phyloP scores from a whole-genome alignment of 2,797 vertebrate species.

The Bradypus variegatus region DNA sequence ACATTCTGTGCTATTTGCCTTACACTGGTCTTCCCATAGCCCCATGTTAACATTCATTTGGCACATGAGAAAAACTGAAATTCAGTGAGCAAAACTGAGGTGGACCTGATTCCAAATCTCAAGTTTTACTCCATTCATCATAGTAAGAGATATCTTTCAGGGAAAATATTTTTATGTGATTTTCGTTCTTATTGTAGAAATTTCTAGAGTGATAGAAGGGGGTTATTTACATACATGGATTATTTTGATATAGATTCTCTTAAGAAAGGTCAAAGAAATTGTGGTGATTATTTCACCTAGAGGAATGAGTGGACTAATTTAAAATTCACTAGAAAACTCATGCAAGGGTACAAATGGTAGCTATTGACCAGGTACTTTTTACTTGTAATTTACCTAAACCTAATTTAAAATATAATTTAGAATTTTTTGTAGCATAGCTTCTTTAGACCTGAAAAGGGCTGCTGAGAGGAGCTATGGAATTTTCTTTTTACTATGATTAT shows the following conservation, averaged over 20 bases:
- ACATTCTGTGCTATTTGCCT: background rate
- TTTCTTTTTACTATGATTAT: background rate
- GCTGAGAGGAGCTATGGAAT: background rate
- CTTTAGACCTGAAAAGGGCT: background rate
- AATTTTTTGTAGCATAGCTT: background rate
- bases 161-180: background rate
- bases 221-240: background rate
- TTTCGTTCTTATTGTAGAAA: background rate
- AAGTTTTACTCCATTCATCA: background rate
- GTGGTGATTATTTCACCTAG: background rate
- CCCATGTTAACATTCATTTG: background rate
- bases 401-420: background rate
- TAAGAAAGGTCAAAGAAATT: background rate
- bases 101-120: background rate
- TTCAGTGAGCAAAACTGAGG: background rate
- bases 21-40: background rate
- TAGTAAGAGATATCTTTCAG: background rate
- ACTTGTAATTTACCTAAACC: background rate
- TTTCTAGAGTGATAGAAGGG: background rate
- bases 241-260: conserved; percentile 17
- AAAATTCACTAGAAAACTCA: background rate
- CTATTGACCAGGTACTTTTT: background rate
- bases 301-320: background rate
- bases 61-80: background rate
- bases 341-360: background rate